phyloP scores from a whole-genome alignment of 2,888 invertebrate genomes.

The Zaprionus lineosus region DNA sequence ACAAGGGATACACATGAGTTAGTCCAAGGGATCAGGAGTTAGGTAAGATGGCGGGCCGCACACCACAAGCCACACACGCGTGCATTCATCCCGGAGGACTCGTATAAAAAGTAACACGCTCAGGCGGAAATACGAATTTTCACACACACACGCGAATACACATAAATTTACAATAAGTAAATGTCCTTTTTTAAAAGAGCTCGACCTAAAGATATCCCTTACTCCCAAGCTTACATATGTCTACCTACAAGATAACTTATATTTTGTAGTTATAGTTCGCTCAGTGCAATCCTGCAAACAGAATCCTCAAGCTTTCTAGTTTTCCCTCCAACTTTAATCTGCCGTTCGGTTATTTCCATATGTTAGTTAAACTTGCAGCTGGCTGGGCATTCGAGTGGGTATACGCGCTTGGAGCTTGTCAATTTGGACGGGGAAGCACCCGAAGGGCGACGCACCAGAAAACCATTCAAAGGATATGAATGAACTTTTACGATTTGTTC shows the following conservation, averaged over 20 bases:
- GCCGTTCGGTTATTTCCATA: too few species aligned
- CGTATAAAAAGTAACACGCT: constrained; percentile 32
- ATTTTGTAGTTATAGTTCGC: too few species aligned
- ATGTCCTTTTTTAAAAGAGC: background rate
- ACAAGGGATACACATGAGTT: constrained; percentile 11
- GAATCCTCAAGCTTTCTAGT: too few species aligned
- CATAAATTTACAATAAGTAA: background rate
- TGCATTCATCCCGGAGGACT: constrained; percentile 49
- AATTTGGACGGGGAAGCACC: background rate
- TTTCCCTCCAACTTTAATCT: too few species aligned
- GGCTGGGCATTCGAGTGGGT: too few species aligned
- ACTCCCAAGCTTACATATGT: background rate
- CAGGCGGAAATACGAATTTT: constrained; percentile 36
- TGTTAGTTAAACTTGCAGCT: too few species aligned
- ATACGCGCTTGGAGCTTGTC: too few species aligned
- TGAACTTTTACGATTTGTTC: constrained; percentile 63
- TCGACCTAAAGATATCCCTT: constrained; percentile 8
- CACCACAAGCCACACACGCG: background rate
- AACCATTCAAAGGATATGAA: constrained; percentile 23
- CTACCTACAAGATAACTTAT: too few species aligned
- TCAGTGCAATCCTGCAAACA: too few species aligned
- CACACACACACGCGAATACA: constrained; percentile 7
- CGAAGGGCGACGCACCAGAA: constrained; percentile 3
- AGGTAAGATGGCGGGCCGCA: constrained; percentile 19
- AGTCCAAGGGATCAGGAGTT: constrained; percentile 4